Percentiles rank a stretch among this genome's conserved stretches.
Conservation (phyloP, 2,113 vertebrate species). For the Lophotis ruficrista region DNA sequence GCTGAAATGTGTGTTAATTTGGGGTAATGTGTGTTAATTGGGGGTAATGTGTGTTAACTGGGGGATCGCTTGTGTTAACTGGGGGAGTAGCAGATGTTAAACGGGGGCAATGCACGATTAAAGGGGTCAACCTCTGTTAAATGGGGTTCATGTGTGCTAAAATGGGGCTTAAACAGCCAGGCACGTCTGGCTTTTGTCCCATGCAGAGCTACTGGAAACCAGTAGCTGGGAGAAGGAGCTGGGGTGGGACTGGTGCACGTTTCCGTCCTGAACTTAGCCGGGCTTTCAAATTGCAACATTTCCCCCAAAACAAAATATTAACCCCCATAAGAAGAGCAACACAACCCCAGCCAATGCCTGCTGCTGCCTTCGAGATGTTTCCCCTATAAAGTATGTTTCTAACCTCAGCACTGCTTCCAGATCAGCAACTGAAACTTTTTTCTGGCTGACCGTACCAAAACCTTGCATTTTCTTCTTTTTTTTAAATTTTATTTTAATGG, state of each 20-base stretch:
- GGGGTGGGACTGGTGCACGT: background rate
- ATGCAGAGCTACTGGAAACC: background rate
- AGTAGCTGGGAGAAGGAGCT: background rate
- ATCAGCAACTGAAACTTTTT: background rate
- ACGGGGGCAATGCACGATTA: rapidly evolving
- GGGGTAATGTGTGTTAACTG: background rate
- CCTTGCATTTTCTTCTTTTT: background rate
- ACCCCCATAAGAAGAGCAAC: background rate
- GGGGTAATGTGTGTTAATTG: background rate
- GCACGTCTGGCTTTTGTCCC: background rate
- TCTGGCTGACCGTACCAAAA: background rate
- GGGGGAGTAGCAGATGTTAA: background rate
- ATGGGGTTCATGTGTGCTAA: background rate
- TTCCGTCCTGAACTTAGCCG: background rate
- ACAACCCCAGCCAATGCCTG: background rate
- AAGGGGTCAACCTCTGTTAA: too few relatives aligned
- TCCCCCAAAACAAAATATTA: background rate
- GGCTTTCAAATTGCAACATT: background rate
- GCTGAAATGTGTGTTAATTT: background rate
- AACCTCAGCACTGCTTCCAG: background rate
- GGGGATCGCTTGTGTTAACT: background rate
- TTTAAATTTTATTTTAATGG: rapidly evolving
- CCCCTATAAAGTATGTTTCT: background rate
- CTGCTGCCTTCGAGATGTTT: background rate
- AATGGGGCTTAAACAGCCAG: background rate